A percentile compares a stretch with the other conserved stretches of the same genome.
phyloP scores from a whole-genome alignment of 2,113 vertebrate species.

The Athene noctua region DNA sequence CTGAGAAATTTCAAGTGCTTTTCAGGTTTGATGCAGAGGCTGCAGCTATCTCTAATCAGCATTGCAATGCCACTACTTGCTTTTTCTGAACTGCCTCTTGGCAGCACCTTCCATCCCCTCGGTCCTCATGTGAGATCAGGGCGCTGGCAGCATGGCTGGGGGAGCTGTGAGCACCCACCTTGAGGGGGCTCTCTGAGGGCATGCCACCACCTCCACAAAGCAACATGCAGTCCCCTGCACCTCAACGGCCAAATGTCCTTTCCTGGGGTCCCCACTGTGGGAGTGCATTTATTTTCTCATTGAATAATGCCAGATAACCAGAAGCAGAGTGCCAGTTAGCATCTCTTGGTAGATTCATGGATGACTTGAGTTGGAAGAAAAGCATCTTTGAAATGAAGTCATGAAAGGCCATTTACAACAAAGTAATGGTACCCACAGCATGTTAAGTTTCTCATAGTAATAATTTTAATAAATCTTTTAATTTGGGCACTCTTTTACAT shows the following conservation, averaged over 20 bases:
- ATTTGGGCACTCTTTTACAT: conserved; percentile 41
- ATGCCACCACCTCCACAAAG: background rate
- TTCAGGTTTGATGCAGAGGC: background rate
- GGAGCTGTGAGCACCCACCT: background rate
- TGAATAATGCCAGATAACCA: background rate
- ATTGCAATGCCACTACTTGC: too few species aligned
- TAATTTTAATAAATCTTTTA: conserved; percentile 19
- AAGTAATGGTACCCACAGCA: background rate
- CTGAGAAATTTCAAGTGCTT: background rate
- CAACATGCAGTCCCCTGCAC: background rate
- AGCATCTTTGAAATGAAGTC: background rate
- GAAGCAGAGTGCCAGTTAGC: background rate
- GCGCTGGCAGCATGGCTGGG: rapidly evolving
- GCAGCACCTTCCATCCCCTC: background rate
- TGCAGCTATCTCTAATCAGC: background rate
- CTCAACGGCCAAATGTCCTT: background rate
- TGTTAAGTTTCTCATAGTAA: background rate
- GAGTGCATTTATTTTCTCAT: rapidly evolving
- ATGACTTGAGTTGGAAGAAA: background rate
- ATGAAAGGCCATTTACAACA: background rate
- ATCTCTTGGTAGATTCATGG: background rate
- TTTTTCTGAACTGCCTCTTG: too few species aligned
- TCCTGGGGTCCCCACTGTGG: rapidly evolving
- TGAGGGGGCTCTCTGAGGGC: background rate
- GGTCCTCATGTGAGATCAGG: background rate